phyloP scores from a whole-genome alignment of 2,797 vertebrate genomes.

The Urophycis tenuis region DNA sequence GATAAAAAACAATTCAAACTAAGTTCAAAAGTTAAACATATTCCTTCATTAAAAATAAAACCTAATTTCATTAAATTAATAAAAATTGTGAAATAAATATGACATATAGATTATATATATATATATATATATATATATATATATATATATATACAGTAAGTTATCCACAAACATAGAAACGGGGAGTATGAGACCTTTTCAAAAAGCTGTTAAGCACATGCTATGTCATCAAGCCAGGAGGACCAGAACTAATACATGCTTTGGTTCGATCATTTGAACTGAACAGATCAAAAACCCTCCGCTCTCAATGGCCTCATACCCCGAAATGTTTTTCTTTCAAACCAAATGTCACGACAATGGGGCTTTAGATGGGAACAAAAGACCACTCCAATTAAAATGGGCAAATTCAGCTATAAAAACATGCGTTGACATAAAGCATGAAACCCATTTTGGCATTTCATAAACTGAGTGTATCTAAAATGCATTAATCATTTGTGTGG shows the following conservation, averaged over 20 bases:
- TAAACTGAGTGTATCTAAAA: slow-evolving; percentile 23
- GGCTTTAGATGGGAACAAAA: slow-evolving; percentile 54
- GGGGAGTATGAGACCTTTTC: slow-evolving; percentile 29
- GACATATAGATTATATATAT: too few species aligned
- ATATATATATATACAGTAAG: too few species aligned
- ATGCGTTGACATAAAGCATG: slow-evolving; percentile 57
- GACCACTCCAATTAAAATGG: slow-evolving; percentile 67
- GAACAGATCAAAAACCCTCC: slow-evolving; percentile 18
- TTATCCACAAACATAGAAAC: not conserved
- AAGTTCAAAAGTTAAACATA: not conserved
- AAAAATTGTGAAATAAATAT: not conserved
- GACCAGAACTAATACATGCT: slow-evolving; percentile 48
- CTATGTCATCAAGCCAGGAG: slow-evolving; percentile 42
- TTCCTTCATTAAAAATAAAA: not conserved
- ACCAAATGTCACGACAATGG: slow-evolving; percentile 36
- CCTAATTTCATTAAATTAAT: not conserved
- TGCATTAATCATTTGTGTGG: slow-evolving; percentile 24
- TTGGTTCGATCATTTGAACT: slow-evolving; percentile 32
- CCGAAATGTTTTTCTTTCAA: slow-evolving; percentile 29
- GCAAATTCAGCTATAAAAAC: slow-evolving; percentile 60
- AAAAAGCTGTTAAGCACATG: slow-evolving; percentile 53
- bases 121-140: too few species aligned
- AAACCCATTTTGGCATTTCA: slow-evolving; percentile 52
- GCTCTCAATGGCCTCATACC: slow-evolving; percentile 1
- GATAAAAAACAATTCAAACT: not conserved